phyloP scores from a whole-genome alignment of 2,888 invertebrate genomes.

The Biston stratarius region DNA sequence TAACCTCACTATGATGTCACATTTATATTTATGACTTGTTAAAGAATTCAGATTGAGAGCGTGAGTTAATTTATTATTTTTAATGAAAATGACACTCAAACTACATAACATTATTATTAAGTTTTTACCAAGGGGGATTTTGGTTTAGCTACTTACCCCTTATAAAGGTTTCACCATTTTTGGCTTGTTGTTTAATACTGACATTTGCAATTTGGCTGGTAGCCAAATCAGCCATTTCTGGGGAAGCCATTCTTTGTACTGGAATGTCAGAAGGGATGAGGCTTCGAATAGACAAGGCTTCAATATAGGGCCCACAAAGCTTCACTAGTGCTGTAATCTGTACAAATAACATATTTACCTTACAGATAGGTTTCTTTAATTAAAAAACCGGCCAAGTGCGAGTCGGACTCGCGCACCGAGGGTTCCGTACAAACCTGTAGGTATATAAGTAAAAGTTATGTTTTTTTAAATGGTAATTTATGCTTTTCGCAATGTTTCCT shows the following conservation, averaged over 20 bases:
- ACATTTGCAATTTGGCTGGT: slow-evolving; percentile 67
- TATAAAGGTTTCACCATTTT: slow-evolving; percentile 58
- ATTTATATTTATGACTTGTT: not conserved
- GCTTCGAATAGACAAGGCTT: slow-evolving; percentile 72
- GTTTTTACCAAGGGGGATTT: not conserved
- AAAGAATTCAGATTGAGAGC: not conserved
- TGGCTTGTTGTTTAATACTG: slow-evolving; percentile 51
- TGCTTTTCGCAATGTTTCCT: too few species aligned
- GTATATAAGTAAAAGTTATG: too few species aligned
- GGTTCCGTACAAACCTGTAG: too few species aligned
- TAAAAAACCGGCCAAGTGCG: too few species aligned
- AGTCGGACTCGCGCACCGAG: too few species aligned
- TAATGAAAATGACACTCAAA: too few species aligned
- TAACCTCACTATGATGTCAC: not conserved
- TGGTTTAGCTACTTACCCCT: slow-evolving; percentile 61
- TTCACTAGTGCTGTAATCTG: slow-evolving; percentile 75
- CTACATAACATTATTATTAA: too few species aligned
- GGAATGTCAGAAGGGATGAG: slow-evolving; percentile 77
- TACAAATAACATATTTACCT: not conserved
- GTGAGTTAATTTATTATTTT: too few species aligned
- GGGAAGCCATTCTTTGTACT: slow-evolving; percentile 73
- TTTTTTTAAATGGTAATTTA: too few species aligned
- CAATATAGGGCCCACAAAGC: slow-evolving; percentile 77
- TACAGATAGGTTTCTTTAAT: not conserved
- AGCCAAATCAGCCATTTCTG: slow-evolving; percentile 78